Evolutionary conservation across 2,888 invertebrate species (phyloP).

Genomic region (Callimorpha dominula): DNA sequence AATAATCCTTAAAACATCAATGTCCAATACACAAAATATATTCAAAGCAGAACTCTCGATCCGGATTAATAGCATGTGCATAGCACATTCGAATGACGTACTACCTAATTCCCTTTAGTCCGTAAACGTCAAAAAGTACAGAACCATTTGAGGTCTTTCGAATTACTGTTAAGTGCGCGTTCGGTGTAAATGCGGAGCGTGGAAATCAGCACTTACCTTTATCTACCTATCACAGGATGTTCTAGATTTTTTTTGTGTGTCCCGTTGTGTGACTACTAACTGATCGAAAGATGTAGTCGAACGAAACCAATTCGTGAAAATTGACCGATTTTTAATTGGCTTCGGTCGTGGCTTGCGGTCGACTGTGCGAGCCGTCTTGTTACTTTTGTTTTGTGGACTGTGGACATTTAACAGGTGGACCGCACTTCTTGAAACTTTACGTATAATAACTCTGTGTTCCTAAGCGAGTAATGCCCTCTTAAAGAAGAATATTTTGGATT

Average conservation of each 20-base stretch:
- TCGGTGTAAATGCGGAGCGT: background rate
- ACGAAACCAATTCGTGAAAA: constrained; percentile 34
- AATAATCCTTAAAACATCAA: too few relatives aligned
- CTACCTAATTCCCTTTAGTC: background rate
- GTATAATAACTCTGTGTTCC: background rate
- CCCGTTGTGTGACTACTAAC: constrained; percentile 33
- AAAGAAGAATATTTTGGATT: background rate
- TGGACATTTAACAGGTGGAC: background rate
- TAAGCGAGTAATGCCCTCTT: background rate
- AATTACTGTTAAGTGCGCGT: background rate
- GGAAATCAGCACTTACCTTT: background rate
- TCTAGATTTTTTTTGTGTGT: constrained; percentile 19
- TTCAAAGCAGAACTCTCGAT: background rate
- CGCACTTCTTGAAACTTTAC: background rate
- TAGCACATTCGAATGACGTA: background rate
- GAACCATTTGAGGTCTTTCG: background rate
- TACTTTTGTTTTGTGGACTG: background rate
- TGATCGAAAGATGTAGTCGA: constrained; percentile 28
- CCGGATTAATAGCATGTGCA: background rate
- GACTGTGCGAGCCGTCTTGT: background rate
- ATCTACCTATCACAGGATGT: constrained; percentile 15
- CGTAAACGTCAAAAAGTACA: background rate
- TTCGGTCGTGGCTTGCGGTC: constrained; percentile 28
- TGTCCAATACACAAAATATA: background rate
- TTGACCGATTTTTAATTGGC: constrained; percentile 53